These are phyloP conservation scores for Gobionotothen gibberifrons DNA, from an alignment of 2,797 vertebrate genomes.

Conservation along the genomic window DNA sequence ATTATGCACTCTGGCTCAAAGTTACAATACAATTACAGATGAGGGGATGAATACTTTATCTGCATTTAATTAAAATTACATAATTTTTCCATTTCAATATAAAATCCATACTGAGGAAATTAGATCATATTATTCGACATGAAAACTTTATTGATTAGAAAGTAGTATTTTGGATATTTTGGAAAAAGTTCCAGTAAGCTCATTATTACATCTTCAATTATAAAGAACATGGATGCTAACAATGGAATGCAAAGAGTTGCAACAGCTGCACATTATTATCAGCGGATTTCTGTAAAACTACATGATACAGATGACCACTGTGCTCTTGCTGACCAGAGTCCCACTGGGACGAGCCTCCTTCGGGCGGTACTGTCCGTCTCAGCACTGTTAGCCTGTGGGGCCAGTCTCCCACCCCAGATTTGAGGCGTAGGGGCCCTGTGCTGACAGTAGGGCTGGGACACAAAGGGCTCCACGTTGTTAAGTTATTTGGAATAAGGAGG, in stretches of 20 bases:
- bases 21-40: conserved; percentile 11
- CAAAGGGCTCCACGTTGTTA: conserved; percentile 60
- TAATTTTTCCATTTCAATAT: background rate
- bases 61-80: background rate
- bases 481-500: conserved; percentile 56
- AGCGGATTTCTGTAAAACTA: conserved; percentile 56
- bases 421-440: conserved; percentile 55
- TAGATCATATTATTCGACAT: conserved; percentile 62
- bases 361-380: conserved; percentile 68
- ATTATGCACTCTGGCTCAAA: background rate
- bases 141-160: conserved; percentile 77
- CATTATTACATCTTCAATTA: conserved; percentile 52
- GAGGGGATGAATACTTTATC: background rate
- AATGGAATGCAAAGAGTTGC: conserved; percentile 83
- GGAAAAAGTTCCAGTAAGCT: conserved; percentile 51
- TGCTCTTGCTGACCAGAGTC: conserved; percentile 74
- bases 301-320: conserved; percentile 70
- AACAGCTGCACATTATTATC: conserved; percentile 65
- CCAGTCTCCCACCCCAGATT: conserved; percentile 52
- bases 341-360: conserved; percentile 64
- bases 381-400: conserved; percentile 59
- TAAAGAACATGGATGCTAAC: conserved; percentile 60
- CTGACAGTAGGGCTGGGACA: conserved; percentile 61
- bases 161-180: conserved; percentile 60
- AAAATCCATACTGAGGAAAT: conserved; percentile 40